Percentiles rank a stretch among this genome's conserved stretches.
Evolutionary conservation across 2,797 vertebrate species (phyloP).

Genomic region (Rhynchotus rufescens): DNA sequence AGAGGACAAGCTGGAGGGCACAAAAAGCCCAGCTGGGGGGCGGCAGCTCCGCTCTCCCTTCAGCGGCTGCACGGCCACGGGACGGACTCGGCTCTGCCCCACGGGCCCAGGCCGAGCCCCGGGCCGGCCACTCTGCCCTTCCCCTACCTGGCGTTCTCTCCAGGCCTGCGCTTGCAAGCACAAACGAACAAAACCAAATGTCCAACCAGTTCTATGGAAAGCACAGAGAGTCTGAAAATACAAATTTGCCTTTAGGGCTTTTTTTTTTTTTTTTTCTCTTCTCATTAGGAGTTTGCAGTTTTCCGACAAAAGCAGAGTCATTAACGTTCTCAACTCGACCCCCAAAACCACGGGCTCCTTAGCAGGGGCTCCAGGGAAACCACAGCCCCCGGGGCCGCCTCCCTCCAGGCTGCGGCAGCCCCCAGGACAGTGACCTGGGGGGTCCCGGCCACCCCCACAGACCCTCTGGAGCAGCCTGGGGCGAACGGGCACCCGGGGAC

Average conservation of each 20-base stretch:
- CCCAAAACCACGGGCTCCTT: not conserved
- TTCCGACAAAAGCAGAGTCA: not conserved
- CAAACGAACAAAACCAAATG: fast-evolving
- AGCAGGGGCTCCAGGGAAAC: not conserved
- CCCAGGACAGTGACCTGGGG: not conserved
- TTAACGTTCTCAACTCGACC: not conserved
- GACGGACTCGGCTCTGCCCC: not conserved
- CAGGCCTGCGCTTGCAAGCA: not conserved
- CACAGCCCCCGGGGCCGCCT: not conserved
- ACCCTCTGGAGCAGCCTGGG: no score
- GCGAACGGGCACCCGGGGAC: no score
- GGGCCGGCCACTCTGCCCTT: fast-evolving
- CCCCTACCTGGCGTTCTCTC: not conserved
- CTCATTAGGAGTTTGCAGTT: no score
- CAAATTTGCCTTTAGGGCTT: no score
- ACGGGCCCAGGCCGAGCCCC: fast-evolving
- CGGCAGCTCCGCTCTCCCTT: not conserved
- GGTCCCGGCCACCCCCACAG: no score
- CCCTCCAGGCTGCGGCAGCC: not conserved
- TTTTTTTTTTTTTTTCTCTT: no score
- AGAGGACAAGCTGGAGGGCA: not conserved
- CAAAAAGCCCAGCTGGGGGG: not conserved
- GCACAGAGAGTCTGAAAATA: fast-evolving
- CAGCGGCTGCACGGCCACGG: not conserved
- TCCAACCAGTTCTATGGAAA: not conserved